Conservation (phyloP, 35 echinoderm and acorn worm species). For the Holothuria glaberrima region DNA sequence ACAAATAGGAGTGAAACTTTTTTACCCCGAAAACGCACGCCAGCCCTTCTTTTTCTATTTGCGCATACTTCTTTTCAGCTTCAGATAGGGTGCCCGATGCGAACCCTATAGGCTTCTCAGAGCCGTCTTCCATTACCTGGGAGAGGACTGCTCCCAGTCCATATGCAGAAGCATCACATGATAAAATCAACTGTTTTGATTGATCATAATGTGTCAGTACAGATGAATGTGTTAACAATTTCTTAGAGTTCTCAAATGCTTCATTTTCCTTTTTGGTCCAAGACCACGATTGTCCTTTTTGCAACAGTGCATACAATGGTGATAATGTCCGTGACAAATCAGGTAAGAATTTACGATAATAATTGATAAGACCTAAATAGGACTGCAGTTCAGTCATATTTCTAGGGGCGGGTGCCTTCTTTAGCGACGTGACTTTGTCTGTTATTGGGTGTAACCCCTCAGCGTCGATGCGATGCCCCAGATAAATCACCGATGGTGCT, state of each 20-base stretch:
- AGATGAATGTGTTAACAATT: background rate
- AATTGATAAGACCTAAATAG: conserved; percentile 55
- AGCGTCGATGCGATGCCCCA: conserved; percentile 63
- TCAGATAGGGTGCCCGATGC: conserved; percentile 1
- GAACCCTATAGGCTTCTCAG: background rate
- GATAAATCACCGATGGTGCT: conserved; percentile 34
- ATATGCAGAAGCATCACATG: background rate
- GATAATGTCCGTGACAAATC: background rate
- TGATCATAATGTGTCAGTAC: background rate
- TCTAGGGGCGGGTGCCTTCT: conserved; percentile 56
- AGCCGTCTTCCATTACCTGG: background rate
- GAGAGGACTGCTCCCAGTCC: background rate
- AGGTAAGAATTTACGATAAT: conserved; percentile 68
- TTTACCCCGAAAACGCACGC: conserved; percentile 51
- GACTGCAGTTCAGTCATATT: conserved; percentile 68
- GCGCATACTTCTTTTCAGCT: conserved; percentile 3
- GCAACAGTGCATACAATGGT: background rate
- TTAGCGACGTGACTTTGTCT: conserved; percentile 55
- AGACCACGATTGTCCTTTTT: background rate
- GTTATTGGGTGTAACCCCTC: conserved; percentile 54
- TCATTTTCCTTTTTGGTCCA: background rate
- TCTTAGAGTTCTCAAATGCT: background rate
- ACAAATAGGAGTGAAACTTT: conserved; percentile 62
- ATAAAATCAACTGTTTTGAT: background rate
- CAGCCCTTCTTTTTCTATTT: conserved; percentile 1